Conservation (phyloP, 2,113 vertebrate genomes). For the Alexandromys fortis region DNA sequence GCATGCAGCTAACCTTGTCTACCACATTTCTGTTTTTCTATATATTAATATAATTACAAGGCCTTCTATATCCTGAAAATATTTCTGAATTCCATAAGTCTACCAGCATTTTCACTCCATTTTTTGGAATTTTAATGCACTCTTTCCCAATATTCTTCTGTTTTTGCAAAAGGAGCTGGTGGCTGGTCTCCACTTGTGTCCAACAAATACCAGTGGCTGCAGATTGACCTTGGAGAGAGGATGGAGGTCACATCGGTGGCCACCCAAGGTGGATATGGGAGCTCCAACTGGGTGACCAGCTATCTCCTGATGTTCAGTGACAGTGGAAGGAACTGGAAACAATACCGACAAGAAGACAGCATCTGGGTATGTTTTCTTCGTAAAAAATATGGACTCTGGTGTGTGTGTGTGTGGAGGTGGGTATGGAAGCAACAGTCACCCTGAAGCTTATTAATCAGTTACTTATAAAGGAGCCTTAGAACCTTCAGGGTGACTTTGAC, state of each 20-base stretch:
- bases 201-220: constrained; percentile 94
- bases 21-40: neutral
- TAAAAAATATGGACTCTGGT: neutral
- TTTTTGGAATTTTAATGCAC: constrained; percentile 14
- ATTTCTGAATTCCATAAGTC: neutral
- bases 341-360: constrained; percentile 94
- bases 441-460: neutral
- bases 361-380: constrained; percentile 89
- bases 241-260: constrained; percentile 91
- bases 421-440: fast-evolving
- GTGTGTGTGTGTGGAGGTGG: neutral
- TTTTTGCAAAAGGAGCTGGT: constrained; percentile 90
- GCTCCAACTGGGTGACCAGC: constrained; percentile 94
- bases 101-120: neutral
- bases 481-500: constrained; percentile 34
- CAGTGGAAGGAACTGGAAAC: constrained; percentile 94
- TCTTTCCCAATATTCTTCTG: neutral
- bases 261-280: constrained; percentile 95
- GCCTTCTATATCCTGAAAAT: constrained; percentile 1
- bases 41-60: neutral
- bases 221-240: constrained; percentile 93
- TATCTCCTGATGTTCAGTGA: constrained; percentile 96
- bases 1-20: neutral
- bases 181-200: constrained; percentile 95
- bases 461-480: neutral